Conservation (phyloP, 2,797 vertebrate species). For the Ambastaia sidthimunki region DNA sequence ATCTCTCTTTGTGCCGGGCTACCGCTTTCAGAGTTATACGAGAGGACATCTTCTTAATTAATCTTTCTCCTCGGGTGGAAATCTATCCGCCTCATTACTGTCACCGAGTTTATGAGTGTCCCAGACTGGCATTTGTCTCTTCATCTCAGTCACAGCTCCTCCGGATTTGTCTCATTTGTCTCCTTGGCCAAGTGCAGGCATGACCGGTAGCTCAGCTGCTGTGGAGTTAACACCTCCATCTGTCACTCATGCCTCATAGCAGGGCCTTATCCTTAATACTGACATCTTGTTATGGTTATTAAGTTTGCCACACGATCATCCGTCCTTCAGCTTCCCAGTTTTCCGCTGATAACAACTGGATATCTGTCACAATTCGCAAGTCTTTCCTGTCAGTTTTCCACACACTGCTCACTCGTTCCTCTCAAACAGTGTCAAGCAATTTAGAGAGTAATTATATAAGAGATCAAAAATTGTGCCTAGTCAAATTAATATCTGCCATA, state of each 20-base stretch:
- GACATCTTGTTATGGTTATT: slow-evolving; percentile 43
- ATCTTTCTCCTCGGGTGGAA: slow-evolving; percentile 41
- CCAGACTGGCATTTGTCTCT: slow-evolving; percentile 37
- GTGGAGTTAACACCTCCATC: slow-evolving; percentile 39
- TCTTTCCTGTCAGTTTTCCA: slow-evolving; percentile 7
- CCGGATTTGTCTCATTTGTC: slow-evolving; percentile 43
- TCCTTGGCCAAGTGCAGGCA: slow-evolving; percentile 35
- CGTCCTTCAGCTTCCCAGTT: slow-evolving; percentile 29
- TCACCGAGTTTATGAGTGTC: slow-evolving; percentile 17
- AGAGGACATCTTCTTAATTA: slow-evolving; percentile 40
- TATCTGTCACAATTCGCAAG: background rate
- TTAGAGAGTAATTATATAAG: background rate
- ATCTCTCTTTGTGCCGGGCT: slow-evolving; percentile 26
- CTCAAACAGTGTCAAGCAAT: background rate
- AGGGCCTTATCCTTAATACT: slow-evolving; percentile 35
- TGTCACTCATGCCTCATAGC: slow-evolving; percentile 33
- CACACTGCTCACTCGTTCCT: slow-evolving; percentile 3
- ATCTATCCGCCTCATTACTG: slow-evolving; percentile 39
- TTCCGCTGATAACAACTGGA: slow-evolving; percentile 7
- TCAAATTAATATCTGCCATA: background rate
- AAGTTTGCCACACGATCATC: slow-evolving; percentile 17
- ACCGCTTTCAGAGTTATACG: slow-evolving; percentile 5
- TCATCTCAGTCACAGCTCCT: slow-evolving; percentile 43
- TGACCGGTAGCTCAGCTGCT: slow-evolving; percentile 9
- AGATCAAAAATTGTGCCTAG: background rate